A percentile compares a stretch with the other conserved stretches of the same genome.
phyloP scores from a whole-genome alignment of 1,140 invertebrate genomes.

The Drosophila rhopaloa region DNA sequence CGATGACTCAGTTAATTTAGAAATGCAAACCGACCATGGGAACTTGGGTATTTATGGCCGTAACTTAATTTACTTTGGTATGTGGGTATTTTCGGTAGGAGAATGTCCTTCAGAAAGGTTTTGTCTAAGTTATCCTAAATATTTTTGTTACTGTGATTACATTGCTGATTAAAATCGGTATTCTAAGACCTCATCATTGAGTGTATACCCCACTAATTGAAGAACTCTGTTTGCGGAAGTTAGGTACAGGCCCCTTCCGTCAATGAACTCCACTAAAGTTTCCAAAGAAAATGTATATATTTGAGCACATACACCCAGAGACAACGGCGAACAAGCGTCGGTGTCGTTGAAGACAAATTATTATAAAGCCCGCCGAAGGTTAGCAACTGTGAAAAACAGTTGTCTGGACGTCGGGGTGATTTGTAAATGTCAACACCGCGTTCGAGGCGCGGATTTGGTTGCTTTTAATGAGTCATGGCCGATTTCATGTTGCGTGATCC shows the following conservation, averaged over 20 bases:
- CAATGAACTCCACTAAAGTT: conserved; percentile 10
- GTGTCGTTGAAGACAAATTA: conserved; percentile 69
- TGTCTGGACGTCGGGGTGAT: conserved; percentile 56
- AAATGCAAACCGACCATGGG: conserved; percentile 15
- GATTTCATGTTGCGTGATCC: conserved; percentile 80
- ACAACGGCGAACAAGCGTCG: conserved; percentile 34
- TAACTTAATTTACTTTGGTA: conserved; percentile 1
- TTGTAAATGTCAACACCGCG: conserved; percentile 81
- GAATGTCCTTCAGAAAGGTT: not conserved
- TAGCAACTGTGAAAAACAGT: conserved; percentile 66
- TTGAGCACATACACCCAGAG: conserved; percentile 4
- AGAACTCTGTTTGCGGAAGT: conserved; percentile 45
- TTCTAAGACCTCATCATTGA: too few relatives aligned
- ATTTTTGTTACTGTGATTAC: too few relatives aligned
- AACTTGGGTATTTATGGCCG: conserved; percentile 3
- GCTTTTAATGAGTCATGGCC: conserved; percentile 74
- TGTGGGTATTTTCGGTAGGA: not conserved
- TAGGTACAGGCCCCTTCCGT: conserved; percentile 1
- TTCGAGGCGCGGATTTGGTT: conserved; percentile 34
- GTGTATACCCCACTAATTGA: conserved; percentile 13
- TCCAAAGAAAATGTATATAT: conserved; percentile 9
- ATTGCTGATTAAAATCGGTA: too few relatives aligned
- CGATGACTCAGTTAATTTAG: conserved; percentile 38
- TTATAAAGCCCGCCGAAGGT: conserved; percentile 63
- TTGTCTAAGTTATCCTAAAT: not conserved